Percentiles rank a stretch among this genome's conserved stretches.
phyloP scores from a whole-genome alignment of 2,113 vertebrate species.

The Hystrix brachyura region DNA sequence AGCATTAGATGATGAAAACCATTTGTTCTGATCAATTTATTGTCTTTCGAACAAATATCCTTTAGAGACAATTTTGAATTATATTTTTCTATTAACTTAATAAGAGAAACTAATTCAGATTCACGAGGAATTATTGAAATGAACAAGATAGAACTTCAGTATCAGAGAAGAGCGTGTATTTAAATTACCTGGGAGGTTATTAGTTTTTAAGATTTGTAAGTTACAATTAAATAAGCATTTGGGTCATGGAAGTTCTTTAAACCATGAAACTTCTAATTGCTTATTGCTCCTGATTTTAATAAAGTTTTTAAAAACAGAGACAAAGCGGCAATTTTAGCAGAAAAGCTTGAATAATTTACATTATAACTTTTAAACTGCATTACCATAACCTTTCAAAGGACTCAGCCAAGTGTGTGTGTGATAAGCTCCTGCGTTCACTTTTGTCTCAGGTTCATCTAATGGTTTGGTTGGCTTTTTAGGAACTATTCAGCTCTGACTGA shows the following conservation, averaged over 20 bases:
- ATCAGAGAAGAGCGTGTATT: constrained; percentile 55
- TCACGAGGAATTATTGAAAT: constrained; percentile 67
- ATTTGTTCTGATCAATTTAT: not conserved
- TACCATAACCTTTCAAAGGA: constrained; percentile 64
- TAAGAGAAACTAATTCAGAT: constrained; percentile 61
- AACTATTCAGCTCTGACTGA: not conserved
- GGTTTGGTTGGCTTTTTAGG: constrained; percentile 27
- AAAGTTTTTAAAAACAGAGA: constrained; percentile 63
- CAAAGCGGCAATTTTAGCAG: constrained; percentile 61
- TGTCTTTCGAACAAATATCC: constrained; percentile 38
- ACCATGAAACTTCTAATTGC: constrained; percentile 61
- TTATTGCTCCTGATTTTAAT: constrained; percentile 56
- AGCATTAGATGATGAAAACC: not conserved
- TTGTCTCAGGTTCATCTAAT: not conserved
- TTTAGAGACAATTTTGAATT: constrained; percentile 21
- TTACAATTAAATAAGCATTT: constrained; percentile 61
- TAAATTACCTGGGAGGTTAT: constrained; percentile 41
- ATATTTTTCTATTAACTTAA: constrained; percentile 45
- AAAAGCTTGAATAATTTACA: constrained; percentile 28
- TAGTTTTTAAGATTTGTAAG: constrained; percentile 61
- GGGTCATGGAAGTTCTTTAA: constrained; percentile 52
- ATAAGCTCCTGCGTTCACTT: not conserved
- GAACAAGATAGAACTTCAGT: constrained; percentile 52
- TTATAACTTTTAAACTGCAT: constrained; percentile 47
- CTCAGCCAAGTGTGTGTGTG: constrained; percentile 19